Base-by-base conservation (phyloP, 2,888 invertebrate genomes). In the Omphaloscelis lunosa region DNA sequence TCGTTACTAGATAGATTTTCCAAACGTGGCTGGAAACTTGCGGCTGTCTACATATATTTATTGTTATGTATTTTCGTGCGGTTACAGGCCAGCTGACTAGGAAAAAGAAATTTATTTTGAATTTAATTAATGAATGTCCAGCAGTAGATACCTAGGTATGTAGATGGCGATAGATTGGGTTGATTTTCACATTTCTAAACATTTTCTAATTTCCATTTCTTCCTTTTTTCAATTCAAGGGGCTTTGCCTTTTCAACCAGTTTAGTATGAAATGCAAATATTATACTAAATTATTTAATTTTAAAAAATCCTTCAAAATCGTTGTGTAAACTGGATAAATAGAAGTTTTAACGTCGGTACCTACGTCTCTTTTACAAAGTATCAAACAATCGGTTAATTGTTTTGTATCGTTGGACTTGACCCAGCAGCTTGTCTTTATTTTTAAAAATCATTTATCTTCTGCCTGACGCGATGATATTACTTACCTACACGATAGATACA, bases 371-470 rank as follows among this genome's bases (percentile, higher is more conserved):
- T 56, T 56, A 66, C 41, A 62, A 62, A 71, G 51, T 53, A 75
- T 23, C 65, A 67, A 84, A 77, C 72, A 75, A 81, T 81, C 41
- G 63, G 48, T 78, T 53, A 53, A 78, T 83, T 78, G 82, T 82
- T 83, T 71, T 77, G 69, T 79, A 65, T 79, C 56, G 72, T 84
- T 92, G 91, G 90, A 90, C 86, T 85, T 86, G 88, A 91, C 90
- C 92, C 90, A 91, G 79, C 77, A 77, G 72, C 68, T 73, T 85
- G 90, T 89, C 89, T 91, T 89, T 89, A 90, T 90, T 89, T 89
- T 82, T 80, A 87, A 87, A 81, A 78, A 20, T 86, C 81, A 89
- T 90, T 86, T 83, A 89, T 90, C 83, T 88, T 79, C 41, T 29
- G 62, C 7, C 56, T 72, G 70, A 83, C 83, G 76, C 72, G 75